phyloP scores from a whole-genome alignment of 2,888 invertebrate genomes.

The Morpho deidamia region DNA sequence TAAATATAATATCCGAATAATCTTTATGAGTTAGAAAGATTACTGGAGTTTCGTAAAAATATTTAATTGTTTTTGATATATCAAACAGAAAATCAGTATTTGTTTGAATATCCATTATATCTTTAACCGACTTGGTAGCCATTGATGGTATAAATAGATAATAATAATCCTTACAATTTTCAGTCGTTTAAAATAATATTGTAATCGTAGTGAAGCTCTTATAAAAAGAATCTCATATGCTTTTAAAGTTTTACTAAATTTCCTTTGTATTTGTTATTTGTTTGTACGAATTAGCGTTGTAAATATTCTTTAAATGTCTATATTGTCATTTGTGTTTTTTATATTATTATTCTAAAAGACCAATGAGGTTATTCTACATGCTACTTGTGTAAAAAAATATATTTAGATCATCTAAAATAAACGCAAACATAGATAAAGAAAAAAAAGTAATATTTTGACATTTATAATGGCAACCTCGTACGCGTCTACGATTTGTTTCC shows the following conservation, averaged over 20 bases:
- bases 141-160: slow-evolving; percentile 6
- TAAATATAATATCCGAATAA: slow-evolving; percentile 55
- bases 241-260: too few species aligned
- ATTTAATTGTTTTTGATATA: slow-evolving; percentile 56
- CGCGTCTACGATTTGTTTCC: slow-evolving; percentile 76
- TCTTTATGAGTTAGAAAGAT: slow-evolving; percentile 56
- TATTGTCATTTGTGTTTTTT: neutral
- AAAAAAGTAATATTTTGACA: slow-evolving; percentile 10
- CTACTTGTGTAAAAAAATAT: too few species aligned
- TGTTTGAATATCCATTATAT: slow-evolving; percentile 29
- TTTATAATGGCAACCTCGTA: slow-evolving; percentile 46
- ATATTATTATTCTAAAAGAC: neutral
- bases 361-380: too few species aligned
- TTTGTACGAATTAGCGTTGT: too few species aligned
- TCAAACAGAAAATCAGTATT: slow-evolving; percentile 46
- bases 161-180: neutral
- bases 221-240: too few species aligned
- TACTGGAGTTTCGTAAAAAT: slow-evolving; percentile 59
- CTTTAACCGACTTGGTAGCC: slow-evolving; percentile 19
- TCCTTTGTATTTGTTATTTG: too few species aligned
- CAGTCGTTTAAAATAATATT: neutral
- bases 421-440: neutral
- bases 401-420: neutral
- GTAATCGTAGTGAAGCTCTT: too few species aligned
- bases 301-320: neutral